Conservation (phyloP, 2,797 vertebrate species). For the Telmatherina bonti region DNA sequence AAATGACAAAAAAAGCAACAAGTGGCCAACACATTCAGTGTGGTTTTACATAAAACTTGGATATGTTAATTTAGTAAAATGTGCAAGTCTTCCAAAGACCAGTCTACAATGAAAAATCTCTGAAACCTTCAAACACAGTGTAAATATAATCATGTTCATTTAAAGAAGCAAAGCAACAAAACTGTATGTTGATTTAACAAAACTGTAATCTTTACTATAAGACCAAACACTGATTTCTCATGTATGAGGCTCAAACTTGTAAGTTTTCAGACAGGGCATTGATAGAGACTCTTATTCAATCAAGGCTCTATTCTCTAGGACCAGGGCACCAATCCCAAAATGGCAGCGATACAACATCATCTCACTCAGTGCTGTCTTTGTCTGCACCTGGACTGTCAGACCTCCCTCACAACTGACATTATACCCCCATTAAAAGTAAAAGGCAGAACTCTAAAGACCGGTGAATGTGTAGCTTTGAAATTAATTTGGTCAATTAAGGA, state of each 20-base stretch:
- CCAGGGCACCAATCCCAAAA: constrained; percentile 60
- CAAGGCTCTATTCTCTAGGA: constrained; percentile 61
- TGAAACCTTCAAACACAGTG: neutral
- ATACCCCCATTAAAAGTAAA: constrained; percentile 19
- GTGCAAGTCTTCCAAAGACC: neutral
- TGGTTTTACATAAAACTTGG: neutral
- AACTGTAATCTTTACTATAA: constrained; percentile 21
- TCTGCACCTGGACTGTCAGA: constrained; percentile 64
- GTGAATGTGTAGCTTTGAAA: neutral
- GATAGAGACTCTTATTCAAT: constrained; percentile 60
- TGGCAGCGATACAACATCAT: constrained; percentile 46
- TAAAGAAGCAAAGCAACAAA: neutral
- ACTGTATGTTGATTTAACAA: constrained; percentile 15
- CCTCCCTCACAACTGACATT: constrained; percentile 16
- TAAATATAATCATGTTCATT: neutral
- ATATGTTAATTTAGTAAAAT: neutral
- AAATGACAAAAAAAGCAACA: neutral
- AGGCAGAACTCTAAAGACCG: constrained; percentile 4
- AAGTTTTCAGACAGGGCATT: constrained; percentile 66
- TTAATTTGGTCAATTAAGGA: neutral
- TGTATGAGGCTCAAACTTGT: constrained; percentile 24
- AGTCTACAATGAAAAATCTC: neutral
- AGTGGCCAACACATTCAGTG: neutral
- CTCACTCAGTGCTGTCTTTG: constrained; percentile 63
- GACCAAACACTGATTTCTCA: constrained; percentile 34